Evolutionary conservation across 2,113 vertebrate species (phyloP), one percentile per base, ranked within the genome.

Genomic region (Osmerus eperlanus): DNA sequence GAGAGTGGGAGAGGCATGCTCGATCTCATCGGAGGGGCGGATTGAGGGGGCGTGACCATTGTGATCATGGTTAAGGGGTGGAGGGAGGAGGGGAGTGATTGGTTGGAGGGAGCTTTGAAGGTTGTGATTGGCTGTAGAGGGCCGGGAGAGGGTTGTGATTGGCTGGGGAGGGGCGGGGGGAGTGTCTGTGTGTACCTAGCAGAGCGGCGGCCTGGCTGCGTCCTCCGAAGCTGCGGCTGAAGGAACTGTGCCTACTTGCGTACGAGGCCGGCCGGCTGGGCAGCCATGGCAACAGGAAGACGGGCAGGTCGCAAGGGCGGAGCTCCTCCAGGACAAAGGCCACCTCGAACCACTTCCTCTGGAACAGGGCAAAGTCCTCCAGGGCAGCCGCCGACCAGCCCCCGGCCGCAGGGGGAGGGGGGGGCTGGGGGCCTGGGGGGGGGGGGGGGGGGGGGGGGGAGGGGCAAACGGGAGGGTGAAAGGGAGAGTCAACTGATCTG

Each of bases 171-270:
- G 58, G 6, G 18, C 58, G 19, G 65, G 54, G 12, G 2, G n/a
- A 23, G 0, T 52, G 77, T 74, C 79, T 84, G 88, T 83, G 90
- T 86, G 88, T 96, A 99, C 97, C 97, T 93, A 99, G 91, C 74
- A 99, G 90, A 18, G 96, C 97, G 1, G 96, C 96, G 51, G 97
- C 96, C 90, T 99, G 97, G 92, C 97, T 99, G 90, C 97, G 96
- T 86, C 97, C 97, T 88, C 97, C 97, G 77, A 99, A 99, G 90
- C 97, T 99, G 92, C 97, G 96, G 91, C 97, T 99, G 91, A 99
- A 99, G 90, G 97, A 99, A 90, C 97, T 99, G 91, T 99, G 97
- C 87, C 97, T 94, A 93, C 97, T 99, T 87, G 97, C 96, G 60
- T 99, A 99, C 81, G 97, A 99, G 69, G 97, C 95, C 0, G 97